A percentile compares a stretch with the other conserved stretches of the same genome.
phyloP scores from a whole-genome alignment of 1,140 invertebrate genomes.

The Diprion similis region DNA sequence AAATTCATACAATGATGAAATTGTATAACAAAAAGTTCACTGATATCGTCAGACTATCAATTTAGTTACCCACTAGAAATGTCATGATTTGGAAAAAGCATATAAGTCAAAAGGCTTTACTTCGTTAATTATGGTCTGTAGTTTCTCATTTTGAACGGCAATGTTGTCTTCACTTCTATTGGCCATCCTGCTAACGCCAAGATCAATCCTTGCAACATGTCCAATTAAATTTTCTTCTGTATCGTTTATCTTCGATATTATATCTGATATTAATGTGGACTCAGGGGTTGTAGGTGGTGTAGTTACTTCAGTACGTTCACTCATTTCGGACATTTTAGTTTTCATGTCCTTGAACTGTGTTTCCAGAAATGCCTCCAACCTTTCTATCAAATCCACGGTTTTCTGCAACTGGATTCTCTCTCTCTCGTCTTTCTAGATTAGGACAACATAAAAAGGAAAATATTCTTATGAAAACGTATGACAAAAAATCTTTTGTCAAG shows the following conservation, averaged over 20 bases:
- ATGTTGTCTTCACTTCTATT: conserved; percentile 37
- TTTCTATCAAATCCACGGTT: conserved; percentile 70
- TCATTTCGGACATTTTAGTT: conserved; percentile 60
- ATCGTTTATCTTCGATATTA: conserved; percentile 62
- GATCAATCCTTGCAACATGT: conserved; percentile 41
- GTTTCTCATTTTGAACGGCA: conserved; percentile 37
- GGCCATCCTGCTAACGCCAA: conserved; percentile 35
- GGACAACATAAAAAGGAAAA: conserved; percentile 19
- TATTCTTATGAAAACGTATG: conserved; percentile 4
- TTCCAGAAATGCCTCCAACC: conserved; percentile 70
- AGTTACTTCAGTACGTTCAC: conserved; percentile 19
- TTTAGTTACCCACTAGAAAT: no score
- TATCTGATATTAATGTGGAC: conserved; percentile 60
- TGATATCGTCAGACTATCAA: no score
- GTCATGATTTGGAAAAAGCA: not conserved
- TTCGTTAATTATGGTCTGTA: conserved; percentile 36
- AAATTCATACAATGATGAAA: not conserved
- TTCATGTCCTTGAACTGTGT: conserved; percentile 63
- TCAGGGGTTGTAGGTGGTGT: conserved; percentile 33
- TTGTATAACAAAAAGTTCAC: no score
- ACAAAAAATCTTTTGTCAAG: conserved; percentile 10
- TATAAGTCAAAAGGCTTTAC: conserved; percentile 30
- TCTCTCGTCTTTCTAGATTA: conserved; percentile 69
- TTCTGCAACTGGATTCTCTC: conserved; percentile 74
- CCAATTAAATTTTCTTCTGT: conserved; percentile 38